Percentiles rank a stretch among this genome's conserved stretches.
Evolutionary conservation across 2,113 vertebrate species (phyloP).

Genomic region (Chitala chitala): DNA sequence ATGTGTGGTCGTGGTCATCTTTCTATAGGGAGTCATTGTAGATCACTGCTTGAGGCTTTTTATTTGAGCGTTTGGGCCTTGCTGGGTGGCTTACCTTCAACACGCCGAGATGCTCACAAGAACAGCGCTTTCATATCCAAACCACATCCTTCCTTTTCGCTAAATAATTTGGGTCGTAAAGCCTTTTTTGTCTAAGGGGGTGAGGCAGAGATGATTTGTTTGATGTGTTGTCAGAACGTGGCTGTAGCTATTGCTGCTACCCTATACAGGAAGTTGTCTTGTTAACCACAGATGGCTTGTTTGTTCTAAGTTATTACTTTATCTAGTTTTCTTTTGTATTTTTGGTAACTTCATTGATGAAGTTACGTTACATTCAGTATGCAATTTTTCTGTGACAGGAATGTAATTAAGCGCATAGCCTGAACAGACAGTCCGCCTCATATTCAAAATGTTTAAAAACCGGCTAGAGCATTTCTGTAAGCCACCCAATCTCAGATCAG

Average conservation of each 20-base stretch:
- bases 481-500: no score
- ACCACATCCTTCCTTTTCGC: constrained; percentile 16
- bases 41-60: no score
- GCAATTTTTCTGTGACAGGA: not conserved
- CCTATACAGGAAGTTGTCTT: not conserved
- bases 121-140: not conserved
- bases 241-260: not conserved
- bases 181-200: not conserved
- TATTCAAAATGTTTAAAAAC: not conserved
- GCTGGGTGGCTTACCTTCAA: not conserved
- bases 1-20: no score
- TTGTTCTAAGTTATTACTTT: not conserved
- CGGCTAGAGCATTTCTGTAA: no score
- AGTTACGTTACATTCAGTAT: no score
- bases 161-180: not conserved
- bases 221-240: not conserved
- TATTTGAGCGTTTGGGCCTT: not conserved
- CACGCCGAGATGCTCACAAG: not conserved
- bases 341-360: not conserved
- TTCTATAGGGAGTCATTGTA: no score
- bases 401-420: not conserved
- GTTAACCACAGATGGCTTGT: not conserved
- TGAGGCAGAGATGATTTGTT: not conserved
- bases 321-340: not conserved
- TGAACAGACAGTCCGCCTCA: not conserved